Conservation (phyloP, 2,888 invertebrate species). For the Drosophila greeni region DNA sequence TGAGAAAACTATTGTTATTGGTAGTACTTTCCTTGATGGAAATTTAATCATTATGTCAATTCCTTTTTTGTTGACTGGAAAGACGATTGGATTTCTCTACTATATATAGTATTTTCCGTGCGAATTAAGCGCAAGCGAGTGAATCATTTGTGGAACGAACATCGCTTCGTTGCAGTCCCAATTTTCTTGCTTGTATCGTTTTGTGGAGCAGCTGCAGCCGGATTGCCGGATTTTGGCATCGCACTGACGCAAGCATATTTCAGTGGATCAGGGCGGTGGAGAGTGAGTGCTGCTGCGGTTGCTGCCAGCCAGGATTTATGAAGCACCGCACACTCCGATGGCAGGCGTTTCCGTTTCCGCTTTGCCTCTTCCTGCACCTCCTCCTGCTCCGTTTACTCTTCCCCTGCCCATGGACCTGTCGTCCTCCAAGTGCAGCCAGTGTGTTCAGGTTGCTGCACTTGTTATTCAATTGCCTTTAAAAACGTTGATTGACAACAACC, state of each 20-base stretch:
- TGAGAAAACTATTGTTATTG: too few species aligned
- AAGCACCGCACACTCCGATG: slow-evolving; percentile 43
- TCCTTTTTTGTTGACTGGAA: background rate
- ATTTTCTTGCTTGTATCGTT: slow-evolving; percentile 27
- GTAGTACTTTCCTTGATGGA: background rate
- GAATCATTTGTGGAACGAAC: slow-evolving; percentile 23
- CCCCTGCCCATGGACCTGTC: background rate
- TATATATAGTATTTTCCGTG: slow-evolving; percentile 27
- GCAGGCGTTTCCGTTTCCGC: slow-evolving; percentile 47
- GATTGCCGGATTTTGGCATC: slow-evolving; percentile 39
- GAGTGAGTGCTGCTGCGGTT: slow-evolving; percentile 41
- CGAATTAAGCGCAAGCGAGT: slow-evolving; percentile 27
- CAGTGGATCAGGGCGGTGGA: slow-evolving; percentile 21
- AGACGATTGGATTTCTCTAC: slow-evolving; percentile 9
- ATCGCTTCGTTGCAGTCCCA: slow-evolving; percentile 10
- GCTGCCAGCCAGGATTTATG: slow-evolving; percentile 59
- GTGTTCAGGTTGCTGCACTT: slow-evolving; percentile 58
- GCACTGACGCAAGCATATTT: slow-evolving; percentile 54
- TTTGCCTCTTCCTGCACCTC: slow-evolving; percentile 20
- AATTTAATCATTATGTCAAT: background rate
- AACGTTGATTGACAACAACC: slow-evolving; percentile 45
- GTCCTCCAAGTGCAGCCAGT: slow-evolving; percentile 29
- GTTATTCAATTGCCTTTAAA: slow-evolving; percentile 66
- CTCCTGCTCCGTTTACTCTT: background rate
- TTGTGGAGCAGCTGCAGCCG: slow-evolving; percentile 36